phyloP scores from a whole-genome alignment of 2,113 vertebrate species.

The Cyanistes caeruleus region DNA sequence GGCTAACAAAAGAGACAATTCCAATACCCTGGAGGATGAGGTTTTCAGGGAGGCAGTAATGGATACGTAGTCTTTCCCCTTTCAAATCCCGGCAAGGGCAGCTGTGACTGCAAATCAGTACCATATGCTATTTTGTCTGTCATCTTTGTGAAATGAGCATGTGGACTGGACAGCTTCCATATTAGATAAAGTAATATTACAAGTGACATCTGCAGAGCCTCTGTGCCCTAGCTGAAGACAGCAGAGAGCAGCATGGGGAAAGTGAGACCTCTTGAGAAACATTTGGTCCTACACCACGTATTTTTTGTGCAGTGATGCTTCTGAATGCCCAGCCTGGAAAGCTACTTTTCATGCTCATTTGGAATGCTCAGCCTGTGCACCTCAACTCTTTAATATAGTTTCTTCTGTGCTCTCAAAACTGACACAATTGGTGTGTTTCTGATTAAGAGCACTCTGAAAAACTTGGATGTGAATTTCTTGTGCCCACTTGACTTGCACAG shows the following conservation, averaged over 20 bases:
- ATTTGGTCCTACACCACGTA: not conserved
- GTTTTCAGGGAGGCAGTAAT: not conserved
- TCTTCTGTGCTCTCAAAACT: not conserved
- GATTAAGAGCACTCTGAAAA: not conserved
- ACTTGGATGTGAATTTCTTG: not conserved
- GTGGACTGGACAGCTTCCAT: slow-evolving; percentile 3
- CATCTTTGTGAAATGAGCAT: not conserved
- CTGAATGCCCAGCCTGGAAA: not conserved
- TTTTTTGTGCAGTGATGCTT: not conserved
- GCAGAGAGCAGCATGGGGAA: not conserved
- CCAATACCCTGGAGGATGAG: not conserved
- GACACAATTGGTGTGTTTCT: not conserved
- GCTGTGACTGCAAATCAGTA: slow-evolving; percentile 2
- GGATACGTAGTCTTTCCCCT: not conserved
- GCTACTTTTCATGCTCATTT: not conserved
- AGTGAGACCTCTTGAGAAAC: not conserved
- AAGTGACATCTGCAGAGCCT: not conserved
- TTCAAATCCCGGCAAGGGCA: slow-evolving; percentile 10
- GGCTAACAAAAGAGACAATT: not conserved
- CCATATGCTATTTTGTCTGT: slow-evolving; percentile 20
- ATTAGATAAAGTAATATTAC: slow-evolving; percentile 25
- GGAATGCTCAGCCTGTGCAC: not conserved
- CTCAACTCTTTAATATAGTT: not conserved
- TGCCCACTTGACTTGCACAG: not conserved
- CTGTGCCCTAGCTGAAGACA: not conserved